A percentile compares a stretch with the other conserved stretches of the same genome.
Conservation (phyloP, 2,113 vertebrate species). For the Phalacrocorax brasilianus region DNA sequence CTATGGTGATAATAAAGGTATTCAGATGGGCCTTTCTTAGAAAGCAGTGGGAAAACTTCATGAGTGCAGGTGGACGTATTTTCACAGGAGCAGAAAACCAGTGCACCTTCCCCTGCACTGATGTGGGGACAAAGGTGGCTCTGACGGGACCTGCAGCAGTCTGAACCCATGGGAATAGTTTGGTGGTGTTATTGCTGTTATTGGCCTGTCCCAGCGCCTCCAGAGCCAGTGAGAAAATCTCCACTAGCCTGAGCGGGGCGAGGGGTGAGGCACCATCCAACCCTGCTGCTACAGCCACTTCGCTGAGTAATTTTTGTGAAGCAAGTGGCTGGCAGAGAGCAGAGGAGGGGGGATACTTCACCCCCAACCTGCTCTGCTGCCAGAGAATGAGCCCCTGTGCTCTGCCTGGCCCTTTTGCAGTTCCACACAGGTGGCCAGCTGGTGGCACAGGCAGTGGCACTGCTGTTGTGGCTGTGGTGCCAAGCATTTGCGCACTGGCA, state of each 20-base stretch:
- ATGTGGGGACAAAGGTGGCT: not conserved
- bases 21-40: not conserved
- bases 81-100: not conserved
- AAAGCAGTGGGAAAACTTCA: not conserved
- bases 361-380: not conserved
- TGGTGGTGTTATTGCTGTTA: not conserved
- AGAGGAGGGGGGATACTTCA: not conserved
- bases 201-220: not conserved
- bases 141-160: not conserved
- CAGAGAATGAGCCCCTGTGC: not conserved
- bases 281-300: not conserved
- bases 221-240: not conserved
- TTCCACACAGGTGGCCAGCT: rapidly evolving
- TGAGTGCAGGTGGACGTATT: not conserved
- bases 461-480: not conserved
- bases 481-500: not conserved
- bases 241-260: not conserved
- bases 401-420: rapidly evolving
- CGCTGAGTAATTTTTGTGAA: not conserved
- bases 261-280: not conserved
- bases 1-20: constrained; percentile 39
- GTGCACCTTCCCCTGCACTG: not conserved
- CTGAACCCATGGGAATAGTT: not conserved
- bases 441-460: not conserved
- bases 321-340: not conserved